These are phyloP conservation scores for Nemotelus nigrinus DNA, from an alignment of 2,888 invertebrate species.

Conservation along the genomic window DNA sequence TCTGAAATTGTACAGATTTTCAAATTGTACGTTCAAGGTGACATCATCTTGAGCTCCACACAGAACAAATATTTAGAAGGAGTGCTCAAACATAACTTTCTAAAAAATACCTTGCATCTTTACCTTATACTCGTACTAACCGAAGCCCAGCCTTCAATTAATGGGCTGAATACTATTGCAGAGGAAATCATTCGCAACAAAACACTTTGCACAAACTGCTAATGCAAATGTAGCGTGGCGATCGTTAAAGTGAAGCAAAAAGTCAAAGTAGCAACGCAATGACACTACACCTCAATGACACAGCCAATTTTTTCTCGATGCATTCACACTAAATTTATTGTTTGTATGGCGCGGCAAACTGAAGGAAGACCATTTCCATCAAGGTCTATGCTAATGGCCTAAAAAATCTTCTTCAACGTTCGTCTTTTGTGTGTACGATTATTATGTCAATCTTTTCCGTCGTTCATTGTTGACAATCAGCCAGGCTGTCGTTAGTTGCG, in stretches of 20 bases:
- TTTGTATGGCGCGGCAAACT: neutral
- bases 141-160: neutral
- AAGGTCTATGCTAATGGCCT: slow-evolving; percentile 39
- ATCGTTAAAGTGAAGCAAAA: neutral
- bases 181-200: neutral
- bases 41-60: too few relatives aligned
- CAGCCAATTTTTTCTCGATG: slow-evolving; percentile 1
- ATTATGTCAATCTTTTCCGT: slow-evolving; percentile 29
- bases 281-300: slow-evolving; percentile 2
- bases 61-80: too few relatives aligned
- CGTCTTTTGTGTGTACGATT: neutral
- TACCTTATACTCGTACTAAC: too few relatives aligned
- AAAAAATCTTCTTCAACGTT: slow-evolving; percentile 25
- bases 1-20: too few relatives aligned
- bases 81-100: too few relatives aligned
- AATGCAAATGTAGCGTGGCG: neutral
- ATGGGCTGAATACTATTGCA: neutral
- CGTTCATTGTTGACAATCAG: slow-evolving; percentile 31
- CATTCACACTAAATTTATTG: neutral
- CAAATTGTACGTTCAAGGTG: too few relatives aligned
- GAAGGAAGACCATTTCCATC: slow-evolving; percentile 29
- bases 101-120: too few relatives aligned
- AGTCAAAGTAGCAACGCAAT: neutral
- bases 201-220: neutral
- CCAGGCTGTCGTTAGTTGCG: too few relatives aligned